Conservation (phyloP, 2,797 vertebrate species). For the Poeciliopsis paucimaculata region DNA sequence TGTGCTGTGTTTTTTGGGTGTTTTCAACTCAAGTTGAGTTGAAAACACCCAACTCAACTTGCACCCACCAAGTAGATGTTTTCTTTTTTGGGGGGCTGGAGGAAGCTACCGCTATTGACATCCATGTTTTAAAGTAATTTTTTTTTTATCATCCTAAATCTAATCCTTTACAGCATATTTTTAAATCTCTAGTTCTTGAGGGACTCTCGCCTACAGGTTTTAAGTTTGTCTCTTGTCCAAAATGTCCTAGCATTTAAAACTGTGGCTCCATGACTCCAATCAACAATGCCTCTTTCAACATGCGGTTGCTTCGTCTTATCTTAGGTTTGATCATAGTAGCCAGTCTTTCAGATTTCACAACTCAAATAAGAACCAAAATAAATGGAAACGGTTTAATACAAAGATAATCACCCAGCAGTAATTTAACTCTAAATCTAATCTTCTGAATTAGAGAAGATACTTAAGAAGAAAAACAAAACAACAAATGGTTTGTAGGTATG, state of each 20-base stretch:
- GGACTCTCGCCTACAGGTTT: neutral
- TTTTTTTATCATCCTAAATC: neutral
- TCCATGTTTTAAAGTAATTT: neutral
- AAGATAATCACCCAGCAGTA: neutral
- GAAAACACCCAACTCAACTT: neutral
- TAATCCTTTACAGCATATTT: neutral
- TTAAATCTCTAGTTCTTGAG: neutral
- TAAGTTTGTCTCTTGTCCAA: neutral
- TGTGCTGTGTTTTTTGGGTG: slow-evolving; percentile 32
- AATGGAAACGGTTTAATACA: neutral
- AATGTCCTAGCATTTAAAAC: neutral
- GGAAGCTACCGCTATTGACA: too few species aligned
- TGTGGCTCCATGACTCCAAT: neutral
- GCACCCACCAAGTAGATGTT: too few species aligned
- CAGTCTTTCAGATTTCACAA: neutral
- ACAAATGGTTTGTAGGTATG: neutral
- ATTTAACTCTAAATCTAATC: neutral
- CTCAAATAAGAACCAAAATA: neutral
- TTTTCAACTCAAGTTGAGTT: too few species aligned
- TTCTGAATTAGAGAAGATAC: neutral
- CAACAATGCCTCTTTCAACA: neutral
- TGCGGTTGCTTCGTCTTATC: neutral
- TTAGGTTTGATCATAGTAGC: neutral
- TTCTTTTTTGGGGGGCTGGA: too few species aligned
- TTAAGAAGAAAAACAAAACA: neutral